Conservation (phyloP, 2,888 invertebrate species). For the Ditylenchus weischeri region DNA sequence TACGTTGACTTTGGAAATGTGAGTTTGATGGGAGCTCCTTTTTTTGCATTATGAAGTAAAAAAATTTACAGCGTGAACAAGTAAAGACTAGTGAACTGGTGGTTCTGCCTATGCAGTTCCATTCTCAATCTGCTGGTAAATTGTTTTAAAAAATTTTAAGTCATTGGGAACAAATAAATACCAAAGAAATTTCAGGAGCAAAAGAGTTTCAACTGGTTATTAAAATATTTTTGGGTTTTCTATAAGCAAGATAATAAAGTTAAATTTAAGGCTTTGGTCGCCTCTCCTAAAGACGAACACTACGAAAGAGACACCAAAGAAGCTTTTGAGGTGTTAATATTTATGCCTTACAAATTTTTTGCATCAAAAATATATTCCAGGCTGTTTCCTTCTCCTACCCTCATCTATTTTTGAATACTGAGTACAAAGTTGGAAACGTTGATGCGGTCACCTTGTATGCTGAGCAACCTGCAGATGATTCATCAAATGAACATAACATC, state of each 20-base stretch:
- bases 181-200: conserved; percentile 63
- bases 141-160: no score
- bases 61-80: conserved; percentile 69
- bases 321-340: conserved; percentile 23
- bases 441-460: conserved; percentile 34
- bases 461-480: conserved; percentile 38
- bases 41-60: neutral
- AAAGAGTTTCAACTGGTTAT: conserved; percentile 72
- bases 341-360: no score
- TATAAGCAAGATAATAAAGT: no score
- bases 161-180: no score
- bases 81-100: conserved; percentile 74
- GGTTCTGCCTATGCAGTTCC: conserved; percentile 75
- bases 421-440: conserved; percentile 44
- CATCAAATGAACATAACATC: conserved; percentile 65
- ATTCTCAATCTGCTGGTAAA: conserved; percentile 66
- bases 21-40: conserved; percentile 46
- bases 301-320: conserved; percentile 32
- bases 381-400: conserved; percentile 25
- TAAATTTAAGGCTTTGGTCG: conserved; percentile 69
- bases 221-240: no score
- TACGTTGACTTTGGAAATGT: conserved; percentile 94
- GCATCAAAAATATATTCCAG: conserved; percentile 4
- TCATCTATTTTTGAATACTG: conserved; percentile 44
- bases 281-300: conserved; percentile 72